Evolutionary conservation across 1,140 invertebrate species (phyloP), one percentile per base, ranked within the genome.

Genomic region (Drosophila lini): DNA sequence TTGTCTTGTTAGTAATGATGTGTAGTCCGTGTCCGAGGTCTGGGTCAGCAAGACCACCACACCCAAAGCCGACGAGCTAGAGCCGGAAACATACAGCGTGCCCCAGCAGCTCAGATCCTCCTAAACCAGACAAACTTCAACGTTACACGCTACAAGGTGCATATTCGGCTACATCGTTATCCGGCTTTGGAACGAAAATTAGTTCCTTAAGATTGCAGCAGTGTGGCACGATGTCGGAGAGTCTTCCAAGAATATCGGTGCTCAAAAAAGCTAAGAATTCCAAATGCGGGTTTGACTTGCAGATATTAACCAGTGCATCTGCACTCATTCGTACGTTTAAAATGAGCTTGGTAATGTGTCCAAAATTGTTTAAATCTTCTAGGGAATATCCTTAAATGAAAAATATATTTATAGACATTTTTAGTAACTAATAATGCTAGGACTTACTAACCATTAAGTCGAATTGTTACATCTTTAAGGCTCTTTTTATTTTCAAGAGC

Each of bases 261-360:
- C 15, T 50, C 6, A 0, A 3, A 16, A 50, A 31, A 0, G 0
- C 0, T 2, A 50, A n/a, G 4, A 0, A 6, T 0, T 1, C 0
- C 5, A 50, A 32, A 5, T 7, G 2, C 10, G 47, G 47, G n/a
- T 11, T 50, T 50, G 28, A 50, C 47, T 50, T 31, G 28, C 47
- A 50, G 47, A 50, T 9, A 7, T 9, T 7, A 32, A 31, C 47
- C 15, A 50, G 28, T 11, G n/a, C 28, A 6, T 32, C 28, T 32
- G 47, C 47, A 7, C 8, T 31, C 25, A 31, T 28, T 11, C 47
- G 25, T 31, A 48, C 47, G 5, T 48, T 2, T 3, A 48, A 50
- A 11, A 0, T 0, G 5, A 50, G 47, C 0, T 0, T 0, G 5
- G 1, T 32, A 1, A 50, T 16, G 28, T 16, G 2, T 5, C n/a